Percentiles rank a stretch among this genome's conserved stretches.
phyloP scores from a whole-genome alignment of 2,888 invertebrate genomes.

The Lasioglossum malachurum region DNA sequence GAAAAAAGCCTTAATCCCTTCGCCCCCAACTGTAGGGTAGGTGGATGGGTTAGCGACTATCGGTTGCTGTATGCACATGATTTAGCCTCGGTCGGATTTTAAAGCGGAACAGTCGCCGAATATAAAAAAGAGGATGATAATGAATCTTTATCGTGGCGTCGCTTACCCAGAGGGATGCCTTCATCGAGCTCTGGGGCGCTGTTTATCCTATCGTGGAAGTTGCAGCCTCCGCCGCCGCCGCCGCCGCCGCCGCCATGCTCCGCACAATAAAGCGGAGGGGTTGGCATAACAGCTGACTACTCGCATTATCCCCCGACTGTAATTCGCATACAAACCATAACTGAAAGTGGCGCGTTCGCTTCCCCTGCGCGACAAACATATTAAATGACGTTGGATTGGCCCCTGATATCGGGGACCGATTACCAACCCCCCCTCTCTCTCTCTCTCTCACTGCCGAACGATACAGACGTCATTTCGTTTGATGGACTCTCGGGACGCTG shows the following conservation, averaged over 20 bases:
- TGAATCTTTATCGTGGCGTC: conserved; percentile 65
- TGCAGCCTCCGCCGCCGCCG: conserved; percentile 49
- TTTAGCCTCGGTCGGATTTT: neutral
- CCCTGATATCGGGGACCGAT: conserved; percentile 64
- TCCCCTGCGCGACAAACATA: conserved; percentile 69
- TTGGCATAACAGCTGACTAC: conserved; percentile 67
- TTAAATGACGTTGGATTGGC: conserved; percentile 74
- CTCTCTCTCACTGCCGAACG: conserved; percentile 34
- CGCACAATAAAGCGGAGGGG: conserved; percentile 60
- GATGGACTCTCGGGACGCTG: conserved; percentile 55
- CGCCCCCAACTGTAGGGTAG: neutral
- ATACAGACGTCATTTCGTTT: conserved; percentile 65
- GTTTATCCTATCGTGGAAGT: conserved; percentile 68
- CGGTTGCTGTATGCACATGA: neutral
- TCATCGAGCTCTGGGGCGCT: conserved; percentile 59
- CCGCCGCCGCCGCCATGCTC: conserved; percentile 30
- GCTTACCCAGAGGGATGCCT: conserved; percentile 62
- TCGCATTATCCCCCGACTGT: conserved; percentile 67
- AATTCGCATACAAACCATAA: conserved; percentile 69
- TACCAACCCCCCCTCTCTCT: conserved; percentile 45
- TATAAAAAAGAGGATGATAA: conserved; percentile 37
- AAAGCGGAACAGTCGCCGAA: neutral
- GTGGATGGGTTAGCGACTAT: neutral
- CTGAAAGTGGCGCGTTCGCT: conserved; percentile 41
- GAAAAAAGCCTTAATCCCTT: conserved; percentile 1